Conservation (phyloP, 2,113 vertebrate genomes). For the Lepidothrix coronata region DNA sequence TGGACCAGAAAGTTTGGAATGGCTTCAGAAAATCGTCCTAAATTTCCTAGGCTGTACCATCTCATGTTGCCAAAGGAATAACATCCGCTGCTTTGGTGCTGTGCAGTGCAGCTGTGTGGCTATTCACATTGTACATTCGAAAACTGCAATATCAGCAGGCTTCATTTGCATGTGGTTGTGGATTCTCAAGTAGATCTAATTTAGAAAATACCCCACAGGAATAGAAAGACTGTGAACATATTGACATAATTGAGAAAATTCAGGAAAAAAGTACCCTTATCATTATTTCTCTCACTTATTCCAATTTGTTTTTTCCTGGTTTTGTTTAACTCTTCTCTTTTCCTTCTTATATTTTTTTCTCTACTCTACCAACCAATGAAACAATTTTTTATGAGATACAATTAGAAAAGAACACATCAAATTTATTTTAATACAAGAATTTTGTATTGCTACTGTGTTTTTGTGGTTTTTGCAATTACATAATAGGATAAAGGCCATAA, state of each 20-base stretch:
- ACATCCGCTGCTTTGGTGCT: neutral
- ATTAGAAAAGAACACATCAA: neutral
- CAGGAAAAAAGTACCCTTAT: neutral
- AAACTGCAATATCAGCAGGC: conserved; percentile 11
- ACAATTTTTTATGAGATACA: neutral
- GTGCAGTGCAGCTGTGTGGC: neutral
- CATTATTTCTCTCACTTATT: neutral
- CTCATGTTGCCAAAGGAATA: neutral
- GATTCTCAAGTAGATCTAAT: neutral
- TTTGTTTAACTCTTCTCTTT: neutral
- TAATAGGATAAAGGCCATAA: neutral
- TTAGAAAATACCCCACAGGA: conserved; percentile 10
- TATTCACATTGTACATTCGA: neutral
- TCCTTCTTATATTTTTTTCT: neutral
- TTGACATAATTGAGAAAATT: conserved; percentile 16
- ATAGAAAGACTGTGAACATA: neutral
- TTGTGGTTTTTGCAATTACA: neutral
- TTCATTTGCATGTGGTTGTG: neutral
- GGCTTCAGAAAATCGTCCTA: neutral
- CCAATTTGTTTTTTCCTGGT: neutral
- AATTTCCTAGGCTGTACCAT: neutral
- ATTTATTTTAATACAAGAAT: neutral
- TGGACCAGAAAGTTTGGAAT: neutral
- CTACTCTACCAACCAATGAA: neutral
- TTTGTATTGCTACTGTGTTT: neutral